phyloP scores from a whole-genome alignment of 2,888 invertebrate genomes.

The Noctua janthina region DNA sequence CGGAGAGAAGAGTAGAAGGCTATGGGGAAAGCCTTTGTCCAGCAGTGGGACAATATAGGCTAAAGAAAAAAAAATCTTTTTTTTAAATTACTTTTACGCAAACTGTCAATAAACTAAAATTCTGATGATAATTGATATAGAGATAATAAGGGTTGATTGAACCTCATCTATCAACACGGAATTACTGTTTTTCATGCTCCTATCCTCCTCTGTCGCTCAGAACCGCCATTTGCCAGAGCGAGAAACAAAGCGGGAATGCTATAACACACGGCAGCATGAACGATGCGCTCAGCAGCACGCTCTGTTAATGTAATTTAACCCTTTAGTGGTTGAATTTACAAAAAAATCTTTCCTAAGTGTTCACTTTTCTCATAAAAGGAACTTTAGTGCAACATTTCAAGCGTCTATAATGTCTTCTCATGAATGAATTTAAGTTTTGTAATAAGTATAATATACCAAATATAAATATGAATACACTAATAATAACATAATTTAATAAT shows the following conservation, averaged over 20 bases:
- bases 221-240: not conserved
- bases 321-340: not conserved
- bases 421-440: not conserved
- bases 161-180: not conserved
- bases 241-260: not conserved
- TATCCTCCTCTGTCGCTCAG: not conserved
- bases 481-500: too few relatives aligned
- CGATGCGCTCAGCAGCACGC: not conserved
- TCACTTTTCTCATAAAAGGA: not conserved
- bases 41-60: too few relatives aligned
- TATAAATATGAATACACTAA: too few relatives aligned
- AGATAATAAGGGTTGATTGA: not conserved
- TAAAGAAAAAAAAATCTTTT: too few relatives aligned
- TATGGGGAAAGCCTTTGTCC: too few relatives aligned
- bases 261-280: not conserved
- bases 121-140: not conserved
- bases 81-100: too few relatives aligned
- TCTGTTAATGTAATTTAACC: not conserved
- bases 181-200: not conserved
- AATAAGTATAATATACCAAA: not conserved
- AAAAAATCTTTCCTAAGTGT: not conserved
- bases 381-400: not conserved
- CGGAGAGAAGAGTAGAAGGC: too few relatives aligned
- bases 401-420: not conserved
- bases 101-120: not conserved